Evolutionary conservation across 2,113 vertebrate genomes (phyloP).

Genomic region (Poeciliopsis prolifica): DNA sequence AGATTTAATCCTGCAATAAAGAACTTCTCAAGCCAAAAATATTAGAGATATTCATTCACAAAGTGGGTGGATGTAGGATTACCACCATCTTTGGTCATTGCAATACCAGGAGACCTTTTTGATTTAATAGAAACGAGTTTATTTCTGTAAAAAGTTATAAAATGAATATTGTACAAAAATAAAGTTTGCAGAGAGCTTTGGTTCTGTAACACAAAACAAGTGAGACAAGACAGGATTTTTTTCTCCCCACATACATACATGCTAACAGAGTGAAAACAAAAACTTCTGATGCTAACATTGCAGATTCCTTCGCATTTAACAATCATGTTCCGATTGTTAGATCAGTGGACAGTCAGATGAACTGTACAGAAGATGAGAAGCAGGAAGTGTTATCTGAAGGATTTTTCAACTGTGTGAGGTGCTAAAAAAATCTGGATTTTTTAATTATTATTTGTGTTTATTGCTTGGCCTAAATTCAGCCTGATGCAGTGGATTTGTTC

Average conservation of each 20-base stretch:
- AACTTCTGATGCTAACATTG: slow-evolving; percentile 44
- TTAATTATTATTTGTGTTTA: slow-evolving; percentile 19
- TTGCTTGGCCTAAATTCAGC: slow-evolving; percentile 77
- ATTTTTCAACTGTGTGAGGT: slow-evolving; percentile 73
- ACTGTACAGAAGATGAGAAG: slow-evolving; percentile 40
- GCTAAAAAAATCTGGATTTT: slow-evolving; percentile 56
- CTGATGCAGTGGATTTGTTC: slow-evolving; percentile 74
- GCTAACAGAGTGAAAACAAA: slow-evolving; percentile 48
- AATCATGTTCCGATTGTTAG: too few relatives aligned
- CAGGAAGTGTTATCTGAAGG: slow-evolving; percentile 68
- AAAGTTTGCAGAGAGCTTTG: slow-evolving; percentile 99
- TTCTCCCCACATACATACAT: slow-evolving; percentile 46
- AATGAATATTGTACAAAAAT: slow-evolving; percentile 99
- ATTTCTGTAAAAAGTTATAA: slow-evolving; percentile 99
- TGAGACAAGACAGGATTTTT: slow-evolving; percentile 79
- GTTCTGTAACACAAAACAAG: slow-evolving; percentile 95
- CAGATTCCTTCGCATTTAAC: slow-evolving; percentile 35
- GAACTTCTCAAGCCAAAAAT: background rate
- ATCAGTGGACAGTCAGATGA: slow-evolving; percentile 23
- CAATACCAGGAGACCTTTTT: slow-evolving; percentile 54
- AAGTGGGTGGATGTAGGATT: background rate
- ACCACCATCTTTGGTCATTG: slow-evolving; percentile 32
- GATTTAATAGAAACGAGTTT: slow-evolving; percentile 92
- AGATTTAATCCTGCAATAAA: too few relatives aligned
- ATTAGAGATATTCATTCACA: background rate